Base-by-base conservation (phyloP, 1,140 invertebrate species). In the Drosophila kohkoa region DNA sequence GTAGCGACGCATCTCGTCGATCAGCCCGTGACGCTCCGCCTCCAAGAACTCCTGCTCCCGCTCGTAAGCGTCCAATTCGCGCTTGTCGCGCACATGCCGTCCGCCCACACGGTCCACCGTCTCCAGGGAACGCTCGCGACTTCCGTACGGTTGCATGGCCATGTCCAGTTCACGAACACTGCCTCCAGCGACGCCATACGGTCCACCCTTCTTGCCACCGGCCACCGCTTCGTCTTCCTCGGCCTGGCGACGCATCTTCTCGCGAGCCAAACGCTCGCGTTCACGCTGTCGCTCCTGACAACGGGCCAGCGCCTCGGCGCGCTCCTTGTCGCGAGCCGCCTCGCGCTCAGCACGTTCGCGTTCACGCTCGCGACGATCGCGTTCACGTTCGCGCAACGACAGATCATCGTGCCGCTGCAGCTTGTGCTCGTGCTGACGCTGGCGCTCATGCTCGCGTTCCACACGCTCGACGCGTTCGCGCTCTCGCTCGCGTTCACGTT, bases 251-350 rank as follows among this genome's bases (percentile, higher is more conserved):
- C 81, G 92, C 80, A 78, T 82, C 67, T 90, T 94, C 79, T 92
- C 90, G n/a, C 79, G 93, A 62, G 92, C 92, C 71, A 94, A 91
- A 66, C 95, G 93, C 73, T 95, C 95, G 4, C 95, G 92, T 65
- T 95, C 95, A 62, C 95, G 93, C 69, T 94, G 94, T 6, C 94
- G 91, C 67, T 94, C 94, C 77, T 94, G 94, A 69, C 94, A 93
- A 32, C 94, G 91, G 0, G 94, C 94, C 64, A 94, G 81, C 0
- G 94, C 93, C 69, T 94, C 94, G 91, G 95, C 93, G 77, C 94
- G 91, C 77, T 94, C 94, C 77, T 94, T 94, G 68, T 94, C 93
- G 13, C 94, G 80, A 1, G 93, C 93, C 0, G 93, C 93, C 74
- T 94, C 93, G 3, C 93, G 85, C 63, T 93, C 93, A 32, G 92